phyloP scores from a whole-genome alignment of 2,888 invertebrate species.

The Rhynchonema sp. region DNA sequence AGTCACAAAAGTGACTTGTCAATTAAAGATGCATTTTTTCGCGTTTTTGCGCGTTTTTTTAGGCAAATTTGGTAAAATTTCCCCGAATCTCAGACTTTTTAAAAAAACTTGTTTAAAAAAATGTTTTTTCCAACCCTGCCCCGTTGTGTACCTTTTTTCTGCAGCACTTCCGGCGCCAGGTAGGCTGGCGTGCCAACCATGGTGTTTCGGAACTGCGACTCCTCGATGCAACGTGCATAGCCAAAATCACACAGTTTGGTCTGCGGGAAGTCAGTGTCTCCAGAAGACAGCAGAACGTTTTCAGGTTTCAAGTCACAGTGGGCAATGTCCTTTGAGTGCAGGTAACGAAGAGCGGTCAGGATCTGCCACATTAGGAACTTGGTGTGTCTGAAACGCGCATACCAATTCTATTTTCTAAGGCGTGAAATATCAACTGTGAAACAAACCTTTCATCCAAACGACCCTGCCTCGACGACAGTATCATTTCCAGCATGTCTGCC shows the following conservation, averaged over 20 bases:
- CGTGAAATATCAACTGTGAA: background rate
- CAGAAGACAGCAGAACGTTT: constrained; percentile 25
- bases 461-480: constrained; percentile 67
- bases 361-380: constrained; percentile 43
- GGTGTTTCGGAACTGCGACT: constrained; percentile 24
- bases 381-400: too few relatives aligned
- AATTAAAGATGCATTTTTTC: too few relatives aligned
- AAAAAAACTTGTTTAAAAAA: too few relatives aligned
- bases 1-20: too few relatives aligned
- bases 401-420: background rate
- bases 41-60: too few relatives aligned
- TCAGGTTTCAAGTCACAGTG: constrained; percentile 27
- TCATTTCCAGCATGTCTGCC: constrained; percentile 99
- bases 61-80: too few relatives aligned
- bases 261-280: constrained; percentile 22
- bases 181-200: constrained; percentile 28
- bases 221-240: constrained; percentile 25
- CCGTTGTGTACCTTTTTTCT: constrained; percentile 51
- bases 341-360: constrained; percentile 75
- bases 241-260: constrained; percentile 28
- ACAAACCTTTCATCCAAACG: constrained; percentile 65
- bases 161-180: constrained; percentile 80
- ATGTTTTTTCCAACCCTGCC: too few relatives aligned
- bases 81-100: too few relatives aligned
- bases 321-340: constrained; percentile 53